Evolutionary conservation across 2,113 vertebrate genomes (phyloP).

Genomic region (Phrynosoma blainvillii): DNA sequence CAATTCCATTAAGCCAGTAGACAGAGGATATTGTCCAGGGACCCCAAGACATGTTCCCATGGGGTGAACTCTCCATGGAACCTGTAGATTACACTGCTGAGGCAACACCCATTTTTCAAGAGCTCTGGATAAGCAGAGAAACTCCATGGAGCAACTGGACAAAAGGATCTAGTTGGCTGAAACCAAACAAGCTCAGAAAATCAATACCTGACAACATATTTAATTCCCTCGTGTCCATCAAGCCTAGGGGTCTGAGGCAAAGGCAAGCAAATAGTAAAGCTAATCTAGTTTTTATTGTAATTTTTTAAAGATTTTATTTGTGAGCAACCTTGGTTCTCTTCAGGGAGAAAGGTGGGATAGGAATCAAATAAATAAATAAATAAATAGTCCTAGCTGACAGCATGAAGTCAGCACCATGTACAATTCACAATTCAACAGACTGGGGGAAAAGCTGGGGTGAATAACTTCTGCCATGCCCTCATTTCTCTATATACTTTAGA

Average conservation of each 20-base stretch:
- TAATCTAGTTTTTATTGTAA: no score
- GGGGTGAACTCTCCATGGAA: neutral
- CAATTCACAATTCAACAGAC: neutral
- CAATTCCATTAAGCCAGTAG: neutral
- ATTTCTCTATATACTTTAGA: neutral
- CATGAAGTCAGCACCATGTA: neutral
- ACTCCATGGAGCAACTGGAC: neutral
- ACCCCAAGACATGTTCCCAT: no score
- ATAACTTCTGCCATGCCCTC: neutral
- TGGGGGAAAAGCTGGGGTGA: no score
- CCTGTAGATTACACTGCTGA: neutral
- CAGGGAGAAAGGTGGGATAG: no score
- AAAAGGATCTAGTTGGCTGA: neutral
- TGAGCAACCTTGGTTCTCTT: no score
- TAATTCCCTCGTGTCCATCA: neutral
- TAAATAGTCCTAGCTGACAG: neutral
- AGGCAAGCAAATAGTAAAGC: neutral
- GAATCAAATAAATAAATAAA: no score
- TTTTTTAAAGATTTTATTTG: no score
- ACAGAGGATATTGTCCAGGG: neutral
- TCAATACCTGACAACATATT: neutral
- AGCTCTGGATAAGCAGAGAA: neutral
- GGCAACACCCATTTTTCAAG: neutral
- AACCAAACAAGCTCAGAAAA: neutral
- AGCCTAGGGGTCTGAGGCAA: neutral